Evolutionary conservation across 2,113 vertebrate genomes (phyloP).

Genomic region (Solea senegalensis): DNA sequence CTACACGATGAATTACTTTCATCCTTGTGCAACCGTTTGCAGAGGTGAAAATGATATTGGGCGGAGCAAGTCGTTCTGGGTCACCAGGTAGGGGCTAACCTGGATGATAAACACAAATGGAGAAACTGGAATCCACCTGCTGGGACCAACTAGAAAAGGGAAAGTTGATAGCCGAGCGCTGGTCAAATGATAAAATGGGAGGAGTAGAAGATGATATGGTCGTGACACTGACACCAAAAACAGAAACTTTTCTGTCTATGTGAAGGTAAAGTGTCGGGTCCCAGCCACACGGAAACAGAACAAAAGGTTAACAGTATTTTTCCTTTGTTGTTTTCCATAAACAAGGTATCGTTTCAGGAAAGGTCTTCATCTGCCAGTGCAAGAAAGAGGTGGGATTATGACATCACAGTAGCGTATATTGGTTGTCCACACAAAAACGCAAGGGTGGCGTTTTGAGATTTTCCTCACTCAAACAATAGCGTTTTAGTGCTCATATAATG

Average conservation of each 20-base stretch:
- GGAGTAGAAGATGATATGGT: constrained; percentile 4
- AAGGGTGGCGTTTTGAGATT: no score
- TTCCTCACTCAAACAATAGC: no score
- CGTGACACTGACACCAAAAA: neutral
- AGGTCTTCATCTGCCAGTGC: no score
- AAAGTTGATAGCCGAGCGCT: constrained; percentile 51
- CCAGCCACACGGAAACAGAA: no score
- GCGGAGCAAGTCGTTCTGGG: constrained; percentile 49
- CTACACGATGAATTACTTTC: constrained; percentile 26
- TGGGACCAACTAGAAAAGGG: constrained; percentile 19
- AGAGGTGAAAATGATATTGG: constrained; percentile 49
- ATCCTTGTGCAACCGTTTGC: constrained; percentile 4
- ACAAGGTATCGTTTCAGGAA: no score
- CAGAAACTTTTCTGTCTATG: neutral
- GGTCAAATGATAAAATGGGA: constrained; percentile 30
- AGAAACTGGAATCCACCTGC: constrained; percentile 43
- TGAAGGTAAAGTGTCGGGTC: neutral
- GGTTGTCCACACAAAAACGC: no score
- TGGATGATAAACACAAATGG: constrained; percentile 41
- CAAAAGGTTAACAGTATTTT: no score
- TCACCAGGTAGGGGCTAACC: constrained; percentile 42
- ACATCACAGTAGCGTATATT: no score
- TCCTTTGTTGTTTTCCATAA: no score
- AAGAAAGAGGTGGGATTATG: no score
- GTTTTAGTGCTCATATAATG: no score